phyloP scores from a whole-genome alignment of 2,113 vertebrate genomes.

The Heloderma charlesbogerti region DNA sequence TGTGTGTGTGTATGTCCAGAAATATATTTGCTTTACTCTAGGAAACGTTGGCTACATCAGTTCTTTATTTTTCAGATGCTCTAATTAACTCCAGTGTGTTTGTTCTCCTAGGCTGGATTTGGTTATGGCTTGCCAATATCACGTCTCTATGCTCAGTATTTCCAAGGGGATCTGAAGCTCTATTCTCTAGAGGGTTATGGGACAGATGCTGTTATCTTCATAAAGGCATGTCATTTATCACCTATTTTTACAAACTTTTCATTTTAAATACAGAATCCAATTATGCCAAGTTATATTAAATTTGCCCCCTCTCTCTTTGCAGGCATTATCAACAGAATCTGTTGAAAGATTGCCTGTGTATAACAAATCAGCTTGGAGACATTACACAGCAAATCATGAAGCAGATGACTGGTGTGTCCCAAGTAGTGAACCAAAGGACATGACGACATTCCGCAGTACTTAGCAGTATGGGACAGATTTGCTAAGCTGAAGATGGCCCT shows the following conservation, averaged over 20 bases:
- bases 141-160: slow-evolving; percentile 95
- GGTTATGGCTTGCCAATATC: slow-evolving; percentile 97
- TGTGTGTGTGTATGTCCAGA: not conserved
- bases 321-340: slow-evolving; percentile 97
- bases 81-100: not conserved
- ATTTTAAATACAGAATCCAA: slow-evolving; percentile 17
- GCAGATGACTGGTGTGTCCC: slow-evolving; percentile 97
- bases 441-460: slow-evolving; percentile 93
- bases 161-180: slow-evolving; percentile 96
- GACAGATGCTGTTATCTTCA: slow-evolving; percentile 94
- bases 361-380: slow-evolving; percentile 96
- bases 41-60: not conserved
- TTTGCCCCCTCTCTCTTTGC: slow-evolving; percentile 34
- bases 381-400: slow-evolving; percentile 93
- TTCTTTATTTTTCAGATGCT: not conserved
- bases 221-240: slow-evolving; percentile 83
- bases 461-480: slow-evolving; percentile 64
- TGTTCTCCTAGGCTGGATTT: slow-evolving; percentile 89
- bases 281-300: not conserved
- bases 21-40: not conserved
- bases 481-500: slow-evolving; percentile 2
- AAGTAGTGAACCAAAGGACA: slow-evolving; percentile 95
- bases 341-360: slow-evolving; percentile 95
- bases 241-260: slow-evolving; percentile 20
- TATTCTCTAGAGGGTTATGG: slow-evolving; percentile 97